These are phyloP conservation scores for Sylvia atricapilla DNA, from an alignment of 2,113 vertebrate species.

Conservation along the genomic window DNA sequence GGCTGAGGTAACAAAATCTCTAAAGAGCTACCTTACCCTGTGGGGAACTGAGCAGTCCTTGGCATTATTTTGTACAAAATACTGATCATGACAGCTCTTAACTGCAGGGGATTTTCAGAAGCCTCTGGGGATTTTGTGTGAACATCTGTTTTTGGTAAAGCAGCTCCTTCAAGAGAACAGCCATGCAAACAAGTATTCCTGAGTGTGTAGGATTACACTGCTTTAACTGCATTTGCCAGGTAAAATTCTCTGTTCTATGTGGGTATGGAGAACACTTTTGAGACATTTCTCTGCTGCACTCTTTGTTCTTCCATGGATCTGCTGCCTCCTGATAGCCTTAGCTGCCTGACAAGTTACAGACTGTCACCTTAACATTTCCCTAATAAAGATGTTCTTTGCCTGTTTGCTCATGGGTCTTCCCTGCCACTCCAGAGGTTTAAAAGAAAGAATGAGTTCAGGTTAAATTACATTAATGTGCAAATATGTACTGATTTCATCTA, in stretches of 20 bases:
- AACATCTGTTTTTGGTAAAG: slow-evolving; percentile 36
- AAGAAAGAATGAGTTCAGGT: slow-evolving; percentile 36
- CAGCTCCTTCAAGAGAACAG: neutral
- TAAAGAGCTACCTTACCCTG: neutral
- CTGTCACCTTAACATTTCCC: neutral
- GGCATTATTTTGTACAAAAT: neutral
- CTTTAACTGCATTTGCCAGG: neutral
- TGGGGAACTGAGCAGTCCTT: neutral
- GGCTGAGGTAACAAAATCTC: neutral
- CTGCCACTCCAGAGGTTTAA: slow-evolving; percentile 12
- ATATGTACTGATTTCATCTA: slow-evolving; percentile 60
- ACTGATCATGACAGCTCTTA: neutral
- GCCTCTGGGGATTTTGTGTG: neutral
- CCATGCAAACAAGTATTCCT: neutral
- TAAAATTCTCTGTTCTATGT: neutral
- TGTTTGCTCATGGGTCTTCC: slow-evolving; percentile 35
- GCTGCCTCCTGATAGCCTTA: neutral
- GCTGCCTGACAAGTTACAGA: neutral
- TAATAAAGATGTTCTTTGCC: slow-evolving; percentile 20
- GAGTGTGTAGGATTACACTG: neutral
- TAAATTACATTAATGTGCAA: slow-evolving; percentile 61
- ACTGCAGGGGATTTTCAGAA: slow-evolving; percentile 35
- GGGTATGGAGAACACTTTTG: neutral
- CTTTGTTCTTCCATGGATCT: neutral
- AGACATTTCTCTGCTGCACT: neutral